Conservation (phyloP, 2,888 invertebrate species). For the Epiblema foenella region DNA sequence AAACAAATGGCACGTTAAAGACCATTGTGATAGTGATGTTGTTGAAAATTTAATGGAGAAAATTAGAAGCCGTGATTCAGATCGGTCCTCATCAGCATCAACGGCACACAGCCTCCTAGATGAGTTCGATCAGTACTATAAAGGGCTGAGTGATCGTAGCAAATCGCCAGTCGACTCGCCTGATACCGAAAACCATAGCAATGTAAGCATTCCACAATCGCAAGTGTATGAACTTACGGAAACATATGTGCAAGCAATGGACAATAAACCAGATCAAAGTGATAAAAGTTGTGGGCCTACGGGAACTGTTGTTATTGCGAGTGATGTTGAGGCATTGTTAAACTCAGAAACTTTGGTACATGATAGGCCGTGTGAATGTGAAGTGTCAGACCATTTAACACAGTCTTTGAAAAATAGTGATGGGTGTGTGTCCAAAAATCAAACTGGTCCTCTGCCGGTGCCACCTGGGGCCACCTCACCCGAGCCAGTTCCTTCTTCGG, state of each 20-base stretch:
- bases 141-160: slow-evolving; percentile 61
- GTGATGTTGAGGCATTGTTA: slow-evolving; percentile 45
- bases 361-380: slow-evolving; percentile 48
- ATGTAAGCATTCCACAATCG: slow-evolving; percentile 26
- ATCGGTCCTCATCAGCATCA: slow-evolving; percentile 66
- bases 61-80: slow-evolving; percentile 64
- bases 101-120: slow-evolving; percentile 78
- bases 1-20: slow-evolving; percentile 55
- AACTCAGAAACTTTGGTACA: slow-evolving; percentile 43
- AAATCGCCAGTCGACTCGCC: slow-evolving; percentile 49
- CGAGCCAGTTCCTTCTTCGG: slow-evolving; percentile 50
- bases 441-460: slow-evolving; percentile 68
- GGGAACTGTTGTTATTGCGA: slow-evolving; percentile 46
- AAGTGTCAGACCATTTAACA: slow-evolving; percentile 40
- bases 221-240: slow-evolving; percentile 48
- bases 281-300: slow-evolving; percentile 34
- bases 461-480: slow-evolving; percentile 64
- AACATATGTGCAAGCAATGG: slow-evolving; percentile 32
- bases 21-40: slow-evolving; percentile 56
- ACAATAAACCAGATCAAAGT: slow-evolving; percentile 36
- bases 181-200: slow-evolving; percentile 49
- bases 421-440: slow-evolving; percentile 43
- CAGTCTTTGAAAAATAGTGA: slow-evolving; percentile 44
- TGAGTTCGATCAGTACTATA: slow-evolving; percentile 76
- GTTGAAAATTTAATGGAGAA: slow-evolving; percentile 69